phyloP scores from a whole-genome alignment of 2,113 vertebrate genomes.

The Zapus hudsonius region DNA sequence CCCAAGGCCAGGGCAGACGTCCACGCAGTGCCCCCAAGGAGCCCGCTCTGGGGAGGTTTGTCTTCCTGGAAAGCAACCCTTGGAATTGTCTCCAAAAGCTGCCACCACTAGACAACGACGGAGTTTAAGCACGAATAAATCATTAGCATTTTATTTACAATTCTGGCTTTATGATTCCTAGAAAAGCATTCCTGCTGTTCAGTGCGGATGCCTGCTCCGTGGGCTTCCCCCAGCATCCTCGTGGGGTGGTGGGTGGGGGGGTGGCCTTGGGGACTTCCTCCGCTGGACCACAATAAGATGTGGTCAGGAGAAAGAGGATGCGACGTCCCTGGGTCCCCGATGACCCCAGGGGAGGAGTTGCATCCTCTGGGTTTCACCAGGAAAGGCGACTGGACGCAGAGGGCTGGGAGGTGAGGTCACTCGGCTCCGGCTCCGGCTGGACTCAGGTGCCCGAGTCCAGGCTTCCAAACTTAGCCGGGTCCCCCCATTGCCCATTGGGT shows the following conservation, averaged over 20 bases:
- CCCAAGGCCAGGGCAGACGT: neutral
- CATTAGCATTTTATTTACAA: slow-evolving; percentile 84
- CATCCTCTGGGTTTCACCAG: neutral
- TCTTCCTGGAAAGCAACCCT: slow-evolving; percentile 75
- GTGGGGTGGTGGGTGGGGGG: neutral
- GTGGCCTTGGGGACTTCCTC: neutral
- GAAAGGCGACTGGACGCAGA: neutral
- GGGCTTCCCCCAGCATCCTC: neutral
- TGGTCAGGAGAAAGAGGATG: neutral
- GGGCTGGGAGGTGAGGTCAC: neutral
- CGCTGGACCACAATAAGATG: neutral
- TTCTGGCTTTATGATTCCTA: slow-evolving; percentile 80
- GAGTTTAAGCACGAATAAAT: slow-evolving; percentile 81
- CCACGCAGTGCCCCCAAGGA: neutral
- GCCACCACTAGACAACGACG: neutral
- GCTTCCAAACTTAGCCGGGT: neutral
- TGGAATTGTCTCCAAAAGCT: slow-evolving; percentile 76
- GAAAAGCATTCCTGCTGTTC: slow-evolving; percentile 77
- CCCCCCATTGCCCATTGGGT: neutral
- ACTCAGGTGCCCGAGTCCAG: neutral
- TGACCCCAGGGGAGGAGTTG: neutral
- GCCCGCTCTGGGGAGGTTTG: slow-evolving; percentile 46
- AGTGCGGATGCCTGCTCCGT: slow-evolving; percentile 59
- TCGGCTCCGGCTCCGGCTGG: neutral
- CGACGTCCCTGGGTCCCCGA: neutral